These are phyloP conservation scores for Synanthedon tipuliformis DNA, from an alignment of 2,888 invertebrate genomes.

Conservation along the genomic window DNA sequence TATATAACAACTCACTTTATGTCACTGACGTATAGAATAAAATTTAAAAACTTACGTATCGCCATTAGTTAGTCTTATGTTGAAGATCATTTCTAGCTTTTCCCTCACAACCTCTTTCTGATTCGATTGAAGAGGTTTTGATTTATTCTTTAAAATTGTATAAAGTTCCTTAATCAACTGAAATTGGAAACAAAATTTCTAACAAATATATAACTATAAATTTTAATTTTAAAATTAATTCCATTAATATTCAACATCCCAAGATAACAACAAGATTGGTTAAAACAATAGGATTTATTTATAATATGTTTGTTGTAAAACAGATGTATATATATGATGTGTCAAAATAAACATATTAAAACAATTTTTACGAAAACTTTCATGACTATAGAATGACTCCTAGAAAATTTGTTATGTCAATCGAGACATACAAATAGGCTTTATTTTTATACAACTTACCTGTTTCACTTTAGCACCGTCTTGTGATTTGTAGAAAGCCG, in stretches of 20 bases:
- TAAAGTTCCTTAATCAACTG: constrained; percentile 51
- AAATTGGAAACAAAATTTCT: constrained; percentile 6
- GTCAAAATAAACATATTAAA: background rate
- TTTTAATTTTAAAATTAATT: too few relatives aligned
- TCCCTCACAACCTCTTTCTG: constrained; percentile 33
- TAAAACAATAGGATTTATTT: too few relatives aligned
- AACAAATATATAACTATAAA: too few relatives aligned
- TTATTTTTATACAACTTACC: constrained; percentile 19
- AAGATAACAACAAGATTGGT: too few relatives aligned
- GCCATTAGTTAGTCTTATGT: constrained; percentile 48
- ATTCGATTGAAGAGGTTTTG: constrained; percentile 12
- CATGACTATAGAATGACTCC: background rate
- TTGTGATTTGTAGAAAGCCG: constrained; percentile 35
- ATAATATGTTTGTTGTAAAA: too few relatives aligned
- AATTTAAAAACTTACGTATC: constrained; percentile 43
- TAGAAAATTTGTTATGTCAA: background rate
- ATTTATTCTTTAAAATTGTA: constrained; percentile 37
- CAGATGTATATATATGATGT: background rate
- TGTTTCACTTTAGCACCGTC: constrained; percentile 48
- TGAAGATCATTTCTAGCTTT: constrained; percentile 43
- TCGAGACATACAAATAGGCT: background rate
- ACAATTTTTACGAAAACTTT: background rate
- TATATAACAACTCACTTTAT: too few relatives aligned
- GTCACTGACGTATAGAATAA: too few relatives aligned
- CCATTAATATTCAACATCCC: too few relatives aligned